A percentile compares a stretch with the other conserved stretches of the same genome.
These are phyloP conservation scores for Herpetotheres cachinnans DNA, from an alignment of 2,113 vertebrate species.

Conservation along the genomic window DNA sequence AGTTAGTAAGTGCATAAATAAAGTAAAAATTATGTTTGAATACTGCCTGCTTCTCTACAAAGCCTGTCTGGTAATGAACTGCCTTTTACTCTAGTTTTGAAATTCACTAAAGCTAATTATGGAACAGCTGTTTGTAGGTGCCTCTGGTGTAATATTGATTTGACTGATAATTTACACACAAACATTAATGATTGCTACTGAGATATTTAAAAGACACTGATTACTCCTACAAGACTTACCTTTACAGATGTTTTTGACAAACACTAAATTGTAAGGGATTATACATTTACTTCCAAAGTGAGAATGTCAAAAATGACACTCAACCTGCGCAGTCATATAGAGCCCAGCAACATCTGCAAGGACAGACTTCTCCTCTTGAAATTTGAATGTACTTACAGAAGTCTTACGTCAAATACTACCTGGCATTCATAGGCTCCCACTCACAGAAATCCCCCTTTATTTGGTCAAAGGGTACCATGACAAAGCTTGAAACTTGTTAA, in stretches of 20 bases:
- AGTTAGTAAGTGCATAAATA: not conserved
- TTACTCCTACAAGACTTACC: not conserved
- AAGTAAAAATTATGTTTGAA: not conserved
- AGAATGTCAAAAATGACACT: not conserved
- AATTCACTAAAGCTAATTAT: not conserved
- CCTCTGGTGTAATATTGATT: not conserved
- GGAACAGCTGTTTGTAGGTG: not conserved
- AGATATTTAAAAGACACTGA: not conserved
- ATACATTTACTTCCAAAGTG: not conserved
- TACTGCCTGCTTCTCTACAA: not conserved
- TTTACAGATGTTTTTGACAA: constrained; percentile 1
- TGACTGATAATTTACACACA: constrained; percentile 13
- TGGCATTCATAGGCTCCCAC: not conserved
- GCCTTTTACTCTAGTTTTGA: not conserved
- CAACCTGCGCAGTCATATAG: not conserved
- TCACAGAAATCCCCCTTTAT: not conserved
- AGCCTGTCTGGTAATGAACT: not conserved
- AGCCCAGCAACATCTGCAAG: not conserved
- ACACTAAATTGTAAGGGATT: not conserved
- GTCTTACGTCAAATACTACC: not conserved
- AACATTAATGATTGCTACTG: constrained; percentile 3
- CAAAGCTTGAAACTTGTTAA: not conserved
- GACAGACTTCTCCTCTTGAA: not conserved
- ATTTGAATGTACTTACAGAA: not conserved
- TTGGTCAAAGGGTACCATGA: not conserved